These are phyloP conservation scores for Acanthaster planci DNA, from an alignment of 35 echinoderm and acorn worm species.

Conservation along the genomic window DNA sequence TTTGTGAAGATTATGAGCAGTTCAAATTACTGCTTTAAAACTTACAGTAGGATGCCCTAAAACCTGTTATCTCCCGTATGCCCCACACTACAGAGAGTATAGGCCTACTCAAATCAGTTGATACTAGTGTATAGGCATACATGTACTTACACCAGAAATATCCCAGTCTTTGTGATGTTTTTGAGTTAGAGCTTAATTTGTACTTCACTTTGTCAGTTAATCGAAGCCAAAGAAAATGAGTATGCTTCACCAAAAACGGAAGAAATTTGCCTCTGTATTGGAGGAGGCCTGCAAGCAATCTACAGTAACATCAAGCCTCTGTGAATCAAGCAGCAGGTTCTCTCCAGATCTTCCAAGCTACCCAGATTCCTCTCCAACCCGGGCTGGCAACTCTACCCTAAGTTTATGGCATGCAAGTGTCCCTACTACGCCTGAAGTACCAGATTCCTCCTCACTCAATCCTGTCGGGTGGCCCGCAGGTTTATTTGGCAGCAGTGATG, in stretches of 20 bases:
- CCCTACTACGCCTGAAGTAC: neutral
- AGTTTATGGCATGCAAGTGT: neutral
- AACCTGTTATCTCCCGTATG: too few species aligned
- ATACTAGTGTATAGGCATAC: too few species aligned
- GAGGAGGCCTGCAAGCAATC: constrained; percentile 14
- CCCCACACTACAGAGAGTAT: too few species aligned
- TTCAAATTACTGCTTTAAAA: too few species aligned
- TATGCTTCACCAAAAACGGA: constrained; percentile 1
- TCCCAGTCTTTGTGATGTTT: too few species aligned
- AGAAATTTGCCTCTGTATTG: constrained; percentile 13
- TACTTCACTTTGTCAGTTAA: too few species aligned
- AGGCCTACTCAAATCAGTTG: neutral
- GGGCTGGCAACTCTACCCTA: too few species aligned
- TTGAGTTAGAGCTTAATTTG: too few species aligned
- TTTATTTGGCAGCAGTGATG: neutral
- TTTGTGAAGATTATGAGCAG: too few species aligned
- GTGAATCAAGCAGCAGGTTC: neutral
- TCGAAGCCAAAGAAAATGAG: neutral
- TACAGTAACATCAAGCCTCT: neutral
- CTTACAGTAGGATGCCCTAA: too few species aligned
- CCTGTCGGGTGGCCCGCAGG: neutral
- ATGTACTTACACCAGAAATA: too few species aligned
- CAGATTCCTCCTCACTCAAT: neutral
- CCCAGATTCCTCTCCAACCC: too few species aligned
- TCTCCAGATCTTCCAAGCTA: neutral